These are phyloP conservation scores for Aldrovandia affinis DNA, from an alignment of 2,797 vertebrate species.

Conservation along the genomic window DNA sequence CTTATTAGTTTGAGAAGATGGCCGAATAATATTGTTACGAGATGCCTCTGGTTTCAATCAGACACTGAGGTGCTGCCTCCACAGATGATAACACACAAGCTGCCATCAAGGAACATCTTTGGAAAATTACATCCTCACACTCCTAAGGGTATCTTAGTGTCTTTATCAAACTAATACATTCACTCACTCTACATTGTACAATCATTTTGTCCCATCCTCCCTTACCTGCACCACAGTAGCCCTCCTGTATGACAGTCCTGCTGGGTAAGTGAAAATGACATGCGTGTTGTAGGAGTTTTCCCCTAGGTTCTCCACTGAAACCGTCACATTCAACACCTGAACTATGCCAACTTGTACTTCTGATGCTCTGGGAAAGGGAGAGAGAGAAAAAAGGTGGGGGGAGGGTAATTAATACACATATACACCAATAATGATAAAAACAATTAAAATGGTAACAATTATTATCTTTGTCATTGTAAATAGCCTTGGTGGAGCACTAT, in stretches of 20 bases:
- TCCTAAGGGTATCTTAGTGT: neutral
- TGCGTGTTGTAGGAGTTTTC: slow-evolving; percentile 80
- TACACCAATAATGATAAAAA: neutral
- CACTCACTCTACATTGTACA: neutral
- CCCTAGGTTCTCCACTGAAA: slow-evolving; percentile 72
- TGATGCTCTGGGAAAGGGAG: slow-evolving; percentile 50
- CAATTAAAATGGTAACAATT: neutral
- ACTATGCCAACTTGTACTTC: slow-evolving; percentile 74
- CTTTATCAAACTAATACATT: neutral
- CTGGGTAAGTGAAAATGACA: slow-evolving; percentile 72
- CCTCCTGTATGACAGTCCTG: slow-evolving; percentile 76
- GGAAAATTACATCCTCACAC: too few species aligned
- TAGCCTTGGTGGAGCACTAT: too few species aligned
- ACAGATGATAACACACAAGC: too few species aligned
- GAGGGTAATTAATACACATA: neutral
- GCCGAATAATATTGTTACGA: too few species aligned
- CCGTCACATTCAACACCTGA: slow-evolving; percentile 66
- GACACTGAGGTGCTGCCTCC: too few species aligned
- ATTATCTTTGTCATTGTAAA: neutral
- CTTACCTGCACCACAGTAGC: slow-evolving; percentile 67
- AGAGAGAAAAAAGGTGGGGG: neutral
- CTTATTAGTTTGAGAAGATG: too few species aligned
- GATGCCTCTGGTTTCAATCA: too few species aligned
- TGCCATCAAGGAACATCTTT: too few species aligned
- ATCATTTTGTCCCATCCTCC: too few species aligned